Evolutionary conservation across 2,113 vertebrate species (phyloP), one percentile per base, ranked within the genome.

Genomic region (Cyprinodon brontotheroides): DNA sequence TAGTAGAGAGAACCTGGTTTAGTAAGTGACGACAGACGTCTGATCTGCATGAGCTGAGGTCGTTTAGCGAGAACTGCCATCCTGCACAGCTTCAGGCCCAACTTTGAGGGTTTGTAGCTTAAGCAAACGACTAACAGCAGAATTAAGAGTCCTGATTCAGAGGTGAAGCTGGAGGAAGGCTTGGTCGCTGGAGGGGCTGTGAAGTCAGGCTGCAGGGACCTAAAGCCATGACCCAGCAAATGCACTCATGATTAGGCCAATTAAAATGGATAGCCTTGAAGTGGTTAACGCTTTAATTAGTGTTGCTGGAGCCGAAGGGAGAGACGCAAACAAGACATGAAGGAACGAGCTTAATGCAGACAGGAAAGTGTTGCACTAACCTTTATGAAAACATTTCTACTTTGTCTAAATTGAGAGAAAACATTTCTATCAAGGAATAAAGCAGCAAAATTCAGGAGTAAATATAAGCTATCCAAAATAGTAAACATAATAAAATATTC

Each of bases 241-340:
- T 76, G 63, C 75, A 83, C 85, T 74, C 74, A 82, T 86, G 89
- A 89, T 91, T 92, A 87, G 89, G 77, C 82, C 84, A 83, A 86
- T 90, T 84, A 87, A 88, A 81, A 71, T 62, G 73, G 71, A 61
- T 78, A 79, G 83, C 80, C 87, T 86, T 87, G 66, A 87, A 91
- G 91, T 86, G 82, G 85, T 86, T 93, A 93, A 93, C 92, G 69
- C 81, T 86, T 92, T 92, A 94, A 94, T 92, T 93, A 89, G 86
- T 77, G 80, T 80, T 77, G 89, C 92, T 92, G 89, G 74, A 90
- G 81, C 75, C 11, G 65, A 83, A 79, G 75, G 82, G 68, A 75
- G 66, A 37, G 68, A 70, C 41, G 65, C 61, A 71, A 83, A 82
- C 70, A 84, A 74, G 71, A 79, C 79, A 85, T 70, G 61, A 81